Evolutionary conservation across 1,140 invertebrate species (phyloP), one percentile per base, ranked within the genome.

Genomic region (Marisa cornuarietis): DNA sequence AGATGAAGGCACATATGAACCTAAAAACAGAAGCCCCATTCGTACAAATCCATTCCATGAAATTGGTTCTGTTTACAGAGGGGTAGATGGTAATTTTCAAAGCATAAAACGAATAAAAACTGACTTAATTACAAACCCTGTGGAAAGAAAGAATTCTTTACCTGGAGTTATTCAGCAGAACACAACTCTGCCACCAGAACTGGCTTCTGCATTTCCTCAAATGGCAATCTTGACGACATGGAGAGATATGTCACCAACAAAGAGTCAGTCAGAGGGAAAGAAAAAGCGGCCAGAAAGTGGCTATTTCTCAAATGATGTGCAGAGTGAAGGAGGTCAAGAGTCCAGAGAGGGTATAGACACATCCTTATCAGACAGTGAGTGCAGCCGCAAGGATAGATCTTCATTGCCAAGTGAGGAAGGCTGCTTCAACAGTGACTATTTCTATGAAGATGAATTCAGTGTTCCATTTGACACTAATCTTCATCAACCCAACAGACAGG

Each of bases 381-480:
- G 51, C 58, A 42, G 24, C 61, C 24, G 65, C 62, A 68, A 63
- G 42, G 51, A 51, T 10, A 72, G 18, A 22, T 52, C 61, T 24
- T 63, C 71, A 31, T 51, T 51, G 26, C 81, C 72, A 18, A 79
- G 66, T 58, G 87, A 86, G 22, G 87, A 83, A 6, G 80, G 73
- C 2, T 78, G 81, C 18, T 80, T 83, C 75, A 85, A 82, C 75
- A 88, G 87, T 76, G 88, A 89, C 24, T 89, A 89, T 79, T 89
- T 87, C 77, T 89, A 88, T 65, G 88, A 89, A 78, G 88, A 89
- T 71, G 88, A 89, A 78, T 89, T 89, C 81, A 87, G 83, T 31
- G 88, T 89, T 52, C 87, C 88, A 76, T 89, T 87, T 83, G 88
- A 88, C 71, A 86, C 87, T 18, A 88, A 88, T 72, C 81, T 89